A percentile compares a stretch with the other conserved stretches of the same genome.
These are phyloP conservation scores for Aphaenogaster ashmeadi DNA, from an alignment of 1,140 invertebrate species.

Conservation along the genomic window DNA sequence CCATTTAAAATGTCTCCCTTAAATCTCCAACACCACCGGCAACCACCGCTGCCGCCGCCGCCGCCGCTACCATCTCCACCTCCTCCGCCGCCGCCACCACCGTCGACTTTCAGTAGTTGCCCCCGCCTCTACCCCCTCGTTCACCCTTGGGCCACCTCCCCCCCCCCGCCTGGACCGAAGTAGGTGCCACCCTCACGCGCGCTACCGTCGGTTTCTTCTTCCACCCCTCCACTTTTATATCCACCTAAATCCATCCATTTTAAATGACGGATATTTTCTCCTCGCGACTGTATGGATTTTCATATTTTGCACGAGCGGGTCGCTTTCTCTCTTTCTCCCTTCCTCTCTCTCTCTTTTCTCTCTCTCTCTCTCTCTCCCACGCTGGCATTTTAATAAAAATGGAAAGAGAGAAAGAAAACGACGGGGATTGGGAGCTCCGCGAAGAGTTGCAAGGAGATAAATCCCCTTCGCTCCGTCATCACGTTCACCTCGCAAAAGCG, in stretches of 20 bases:
- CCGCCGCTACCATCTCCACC: conserved; percentile 51
- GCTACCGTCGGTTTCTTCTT: conserved; percentile 70
- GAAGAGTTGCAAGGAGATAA: conserved; percentile 46
- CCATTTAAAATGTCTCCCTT: conserved; percentile 82
- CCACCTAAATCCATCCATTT: conserved; percentile 85
- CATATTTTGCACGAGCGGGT: conserved; percentile 73
- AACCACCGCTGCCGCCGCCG: conserved; percentile 73
- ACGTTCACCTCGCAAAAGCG: conserved; percentile 33
- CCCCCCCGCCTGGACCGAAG: conserved; percentile 39
- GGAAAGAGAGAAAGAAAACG: conserved; percentile 59
- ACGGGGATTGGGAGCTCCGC: conserved; percentile 17
- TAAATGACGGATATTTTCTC: conserved; percentile 86
- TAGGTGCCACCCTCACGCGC: conserved; percentile 65
- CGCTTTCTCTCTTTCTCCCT: conserved; percentile 3
- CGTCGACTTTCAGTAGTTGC: conserved; percentile 81
- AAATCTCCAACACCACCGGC: conserved; percentile 79
- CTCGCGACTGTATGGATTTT: conserved; percentile 83
- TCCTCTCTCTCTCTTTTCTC: neutral
- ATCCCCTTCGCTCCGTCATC: conserved; percentile 38
- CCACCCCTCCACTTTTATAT: conserved; percentile 80
- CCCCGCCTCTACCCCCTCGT: conserved; percentile 70
- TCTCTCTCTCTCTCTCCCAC: conserved; percentile 6
- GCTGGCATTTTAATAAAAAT: conserved; percentile 65
- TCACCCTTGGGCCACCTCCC: conserved; percentile 59
- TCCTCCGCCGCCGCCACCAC: conserved; percentile 63